Percentiles rank a stretch among this genome's conserved stretches.
Conservation (phyloP, 2,797 vertebrate genomes). For the Picus viridis region DNA sequence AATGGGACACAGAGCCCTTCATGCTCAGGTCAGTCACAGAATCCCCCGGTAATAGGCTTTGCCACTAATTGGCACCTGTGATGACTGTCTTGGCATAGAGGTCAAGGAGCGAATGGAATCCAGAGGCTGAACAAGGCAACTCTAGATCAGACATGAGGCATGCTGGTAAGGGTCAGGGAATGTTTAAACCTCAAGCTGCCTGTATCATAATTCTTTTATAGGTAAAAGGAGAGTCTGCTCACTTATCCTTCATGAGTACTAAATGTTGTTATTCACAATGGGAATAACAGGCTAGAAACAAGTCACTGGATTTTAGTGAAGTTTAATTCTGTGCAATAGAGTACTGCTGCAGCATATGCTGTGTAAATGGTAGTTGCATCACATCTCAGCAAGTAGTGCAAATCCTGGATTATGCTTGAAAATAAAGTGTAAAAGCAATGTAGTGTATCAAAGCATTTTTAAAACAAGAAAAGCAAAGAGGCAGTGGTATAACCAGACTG, state of each 20-base stretch:
- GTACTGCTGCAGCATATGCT: not conserved
- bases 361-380: not conserved
- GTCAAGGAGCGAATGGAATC: not conserved
- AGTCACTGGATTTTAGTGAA: not conserved
- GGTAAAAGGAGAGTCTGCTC: not conserved
- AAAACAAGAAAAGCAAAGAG: not conserved
- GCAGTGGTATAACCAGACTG: not conserved
- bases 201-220: not conserved
- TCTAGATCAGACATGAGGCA: not conserved
- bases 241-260: not conserved
- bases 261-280: not conserved
- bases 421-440: not conserved
- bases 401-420: not conserved
- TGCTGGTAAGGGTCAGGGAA: not conserved
- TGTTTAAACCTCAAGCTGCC: not conserved
- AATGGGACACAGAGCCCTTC: not conserved
- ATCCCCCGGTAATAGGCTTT: not conserved
- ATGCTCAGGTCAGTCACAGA: not conserved
- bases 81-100: not conserved
- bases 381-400: not conserved
- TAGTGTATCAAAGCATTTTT: not conserved
- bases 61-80: slow-evolving; percentile 8
- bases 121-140: not conserved
- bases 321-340: not conserved
- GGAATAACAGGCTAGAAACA: not conserved